Evolutionary conservation across 2,113 vertebrate genomes (phyloP), one percentile per base, ranked within the genome.

Genomic region (Protobothrops mucrosquamatus): DNA sequence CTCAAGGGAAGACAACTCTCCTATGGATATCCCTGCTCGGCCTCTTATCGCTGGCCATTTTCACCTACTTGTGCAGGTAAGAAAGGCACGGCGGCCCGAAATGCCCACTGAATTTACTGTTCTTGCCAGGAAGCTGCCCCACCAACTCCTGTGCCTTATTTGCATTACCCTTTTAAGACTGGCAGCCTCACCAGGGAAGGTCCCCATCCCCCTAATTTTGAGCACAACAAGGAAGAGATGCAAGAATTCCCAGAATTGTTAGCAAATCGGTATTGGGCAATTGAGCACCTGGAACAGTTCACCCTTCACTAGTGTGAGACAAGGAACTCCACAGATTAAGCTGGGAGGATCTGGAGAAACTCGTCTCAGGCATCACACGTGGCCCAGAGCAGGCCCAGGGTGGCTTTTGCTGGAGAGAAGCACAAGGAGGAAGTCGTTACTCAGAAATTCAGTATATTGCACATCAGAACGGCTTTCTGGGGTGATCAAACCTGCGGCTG

Each of bases 51-150:
- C 91, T 96, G n/a, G 91, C 94, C 69, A 88, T 96, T 93, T 95
- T 94, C 94, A 94, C 94, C 64, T 97, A 96, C 87, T 94, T 95
- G 94, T 94, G 94, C 95, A 96, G 97, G 97, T 97, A 97, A 96
- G 92, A 18, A 88, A 39, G 29, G 22, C 11, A 43, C 23, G 20
- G 24, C 14, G 3, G 1, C 52, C 34, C 54, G 61, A 52, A 29
- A 46, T 14, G 9, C 34, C 6, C 2, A 6, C 43, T 4, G 26
- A 23, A 87, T 92, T 1, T 22, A 46, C 3, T 20, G 4, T 85
- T 46, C 74, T 56, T 85, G n/a, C 1, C 4, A 64, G 39, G 23
- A 48, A 88, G 64, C 29, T 69, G 64, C 5, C 15, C 14, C 14
- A 7, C 14, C 64, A 74, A 20, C 69, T 61, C 29, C 26, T 11